Evolutionary conservation across 2,888 invertebrate genomes (phyloP).

Genomic region (Lepas anatifera): DNA sequence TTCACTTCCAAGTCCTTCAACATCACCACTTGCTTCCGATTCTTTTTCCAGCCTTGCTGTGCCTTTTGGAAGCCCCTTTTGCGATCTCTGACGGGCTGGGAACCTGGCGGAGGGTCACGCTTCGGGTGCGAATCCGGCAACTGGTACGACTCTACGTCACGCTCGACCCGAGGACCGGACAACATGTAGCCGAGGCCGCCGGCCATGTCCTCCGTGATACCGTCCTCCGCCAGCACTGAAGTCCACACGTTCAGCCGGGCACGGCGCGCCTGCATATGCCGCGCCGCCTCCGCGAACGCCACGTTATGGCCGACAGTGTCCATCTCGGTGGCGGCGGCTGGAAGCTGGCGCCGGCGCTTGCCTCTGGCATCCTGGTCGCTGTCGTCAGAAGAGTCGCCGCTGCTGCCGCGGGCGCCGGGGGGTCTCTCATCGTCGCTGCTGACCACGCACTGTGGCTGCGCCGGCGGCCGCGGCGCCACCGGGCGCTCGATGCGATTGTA

Average conservation of each 20-base stretch:
- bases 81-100: not conserved
- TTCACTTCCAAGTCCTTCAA: not conserved
- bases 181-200: not conserved
- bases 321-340: not conserved
- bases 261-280: not conserved
- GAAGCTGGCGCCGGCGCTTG: not conserved
- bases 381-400: not conserved
- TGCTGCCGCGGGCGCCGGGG: not conserved
- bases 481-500: not conserved
- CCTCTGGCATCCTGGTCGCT: not conserved
- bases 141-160: constrained; percentile 5
- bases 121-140: not conserved
- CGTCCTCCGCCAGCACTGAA: not conserved
- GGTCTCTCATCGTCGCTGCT: not conserved
- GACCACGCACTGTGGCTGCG: not conserved
- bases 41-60: not conserved
- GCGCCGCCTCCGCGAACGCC: constrained; percentile 1
- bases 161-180: not conserved
- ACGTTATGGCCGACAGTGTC: not conserved
- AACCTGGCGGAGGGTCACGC: not conserved
- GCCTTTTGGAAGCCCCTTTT: not conserved
- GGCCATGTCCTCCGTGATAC: constrained; percentile 1
- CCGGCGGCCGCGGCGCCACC: not conserved
- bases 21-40: not conserved
- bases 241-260: not conserved